Base-by-base conservation (phyloP, 2,797 vertebrate genomes). In the Antennarius maculatus region DNA sequence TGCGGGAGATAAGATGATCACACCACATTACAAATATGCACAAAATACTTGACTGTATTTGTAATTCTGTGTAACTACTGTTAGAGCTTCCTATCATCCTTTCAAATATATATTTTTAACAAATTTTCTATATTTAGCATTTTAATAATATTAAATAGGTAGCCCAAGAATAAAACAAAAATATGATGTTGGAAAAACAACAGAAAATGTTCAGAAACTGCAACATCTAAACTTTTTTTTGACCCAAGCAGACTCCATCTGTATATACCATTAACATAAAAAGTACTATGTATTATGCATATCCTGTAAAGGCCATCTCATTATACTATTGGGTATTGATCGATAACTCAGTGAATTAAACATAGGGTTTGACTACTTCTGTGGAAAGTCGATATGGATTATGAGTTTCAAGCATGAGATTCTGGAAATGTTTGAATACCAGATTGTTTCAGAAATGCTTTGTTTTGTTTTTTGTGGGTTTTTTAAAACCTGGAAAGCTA, bases 351-450 rank as follows among this genome's bases (percentile, higher is more conserved):
- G 63, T 58, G 61, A 71, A 76, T 75, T 49, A 71, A 76, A 66
- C 43, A 31, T 34, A 14, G 42, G 31, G 27, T 49, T 41, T 57
- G 46, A 75, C 69, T 65, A 13, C 39, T 59, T 76, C 43, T 79
- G 42, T 51, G 56, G 48, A 66, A 84, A 54, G 69, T 80, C 69
- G 61, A 76, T 74, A 71, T 42, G 58, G 60, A 42, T 60, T 63
- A 78, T 66, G 49, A 53, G 60, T 27, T 78, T 67, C 39, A 39
- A 37, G 12, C 42, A 51, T n/a, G 16, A 54, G 71, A 81, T 68
- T 61, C 29, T 14, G 68, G 45, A 73, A 63, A 71, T 64, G 55
- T 39, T 63, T 61, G 14, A 27, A 51, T 45, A 43, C 61, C 13
- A 58, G 61, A 51, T 42, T 70, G 65, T 54, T 74, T 74, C 54